These are phyloP conservation scores for Pseudachorutes palmiensis DNA, from an alignment of 1,140 invertebrate species.

Conservation along the genomic window DNA sequence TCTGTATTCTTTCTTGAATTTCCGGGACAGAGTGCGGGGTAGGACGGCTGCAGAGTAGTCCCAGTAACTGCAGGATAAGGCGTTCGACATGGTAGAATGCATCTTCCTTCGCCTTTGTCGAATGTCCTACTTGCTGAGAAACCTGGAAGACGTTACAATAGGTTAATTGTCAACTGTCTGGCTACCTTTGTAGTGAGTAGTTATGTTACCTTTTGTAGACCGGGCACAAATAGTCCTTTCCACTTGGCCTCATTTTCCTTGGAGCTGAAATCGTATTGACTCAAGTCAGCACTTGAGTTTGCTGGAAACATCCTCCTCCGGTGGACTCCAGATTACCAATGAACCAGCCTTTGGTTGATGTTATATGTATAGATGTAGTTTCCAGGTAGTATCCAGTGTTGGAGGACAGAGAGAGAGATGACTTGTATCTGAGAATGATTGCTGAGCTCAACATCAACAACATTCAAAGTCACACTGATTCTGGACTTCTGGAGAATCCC, in stretches of 20 bases:
- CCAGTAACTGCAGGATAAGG: conserved; percentile 76
- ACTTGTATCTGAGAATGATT: neutral
- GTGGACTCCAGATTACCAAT: neutral
- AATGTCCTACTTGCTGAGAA: conserved; percentile 78
- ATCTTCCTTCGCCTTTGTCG: conserved; percentile 66
- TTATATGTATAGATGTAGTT: no score
- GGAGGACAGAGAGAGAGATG: neutral
- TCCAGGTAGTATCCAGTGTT: neutral
- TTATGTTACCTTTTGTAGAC: conserved; percentile 45
- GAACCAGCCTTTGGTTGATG: no score
- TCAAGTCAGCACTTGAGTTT: conserved; percentile 50
- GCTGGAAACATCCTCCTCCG: conserved; percentile 48
- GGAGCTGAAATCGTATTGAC: conserved; percentile 76
- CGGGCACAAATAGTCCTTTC: conserved; percentile 73
- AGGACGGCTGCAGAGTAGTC: conserved; percentile 76
- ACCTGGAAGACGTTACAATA: conserved; percentile 52
- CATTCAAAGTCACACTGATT: neutral
- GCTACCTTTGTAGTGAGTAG: neutral
- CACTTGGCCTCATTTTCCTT: conserved; percentile 80
- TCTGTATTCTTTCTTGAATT: conserved; percentile 82
- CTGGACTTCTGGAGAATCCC: neutral
- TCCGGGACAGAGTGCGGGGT: conserved; percentile 59
- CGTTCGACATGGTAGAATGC: conserved; percentile 87
- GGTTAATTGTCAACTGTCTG: conserved; percentile 1
- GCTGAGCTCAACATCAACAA: neutral